Conservation (phyloP, 1,140 invertebrate genomes). For the Pteromalus puparum region DNA sequence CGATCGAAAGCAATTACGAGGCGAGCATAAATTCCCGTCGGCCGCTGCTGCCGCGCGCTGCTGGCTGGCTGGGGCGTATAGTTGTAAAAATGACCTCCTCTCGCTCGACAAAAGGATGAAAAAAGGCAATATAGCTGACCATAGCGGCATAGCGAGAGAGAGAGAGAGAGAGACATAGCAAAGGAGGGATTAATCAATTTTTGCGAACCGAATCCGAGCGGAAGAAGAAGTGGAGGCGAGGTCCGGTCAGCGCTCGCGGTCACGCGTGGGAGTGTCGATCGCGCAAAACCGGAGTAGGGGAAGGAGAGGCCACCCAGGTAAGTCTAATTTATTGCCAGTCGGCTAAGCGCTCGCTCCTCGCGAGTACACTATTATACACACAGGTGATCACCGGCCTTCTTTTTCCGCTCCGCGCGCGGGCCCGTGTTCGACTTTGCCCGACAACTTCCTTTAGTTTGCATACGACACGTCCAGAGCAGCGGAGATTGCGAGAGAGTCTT, state of each 20-base stretch:
- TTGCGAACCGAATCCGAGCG: conserved; percentile 32
- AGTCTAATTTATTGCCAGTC: conserved; percentile 55
- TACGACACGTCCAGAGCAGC: conserved; percentile 25
- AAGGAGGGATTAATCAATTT: conserved; percentile 51
- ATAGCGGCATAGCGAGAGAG: conserved; percentile 14
- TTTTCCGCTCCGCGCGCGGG: neutral
- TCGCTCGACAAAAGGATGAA: conserved; percentile 66
- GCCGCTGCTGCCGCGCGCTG: neutral
- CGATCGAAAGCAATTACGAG: conserved; percentile 61
- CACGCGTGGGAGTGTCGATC: conserved; percentile 53
- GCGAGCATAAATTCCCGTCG: conserved; percentile 53
- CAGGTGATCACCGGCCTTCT: conserved; percentile 36
- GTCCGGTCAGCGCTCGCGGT: neutral
- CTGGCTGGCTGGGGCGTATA: neutral
- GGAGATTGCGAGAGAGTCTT: neutral
- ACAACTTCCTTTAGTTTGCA: conserved; percentile 49
- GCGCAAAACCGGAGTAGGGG: conserved; percentile 44
- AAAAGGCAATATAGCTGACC: conserved; percentile 51
- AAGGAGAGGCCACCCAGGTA: conserved; percentile 53
- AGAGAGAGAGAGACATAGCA: conserved; percentile 57
- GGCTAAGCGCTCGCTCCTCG: conserved; percentile 31
- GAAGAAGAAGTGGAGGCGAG: conserved; percentile 25
- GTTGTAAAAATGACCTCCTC: conserved; percentile 11
- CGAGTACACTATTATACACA: neutral
- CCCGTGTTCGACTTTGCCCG: conserved; percentile 29